These are phyloP conservation scores for Eurypyga helias DNA, from an alignment of 2,113 vertebrate species.

Conservation along the genomic window DNA sequence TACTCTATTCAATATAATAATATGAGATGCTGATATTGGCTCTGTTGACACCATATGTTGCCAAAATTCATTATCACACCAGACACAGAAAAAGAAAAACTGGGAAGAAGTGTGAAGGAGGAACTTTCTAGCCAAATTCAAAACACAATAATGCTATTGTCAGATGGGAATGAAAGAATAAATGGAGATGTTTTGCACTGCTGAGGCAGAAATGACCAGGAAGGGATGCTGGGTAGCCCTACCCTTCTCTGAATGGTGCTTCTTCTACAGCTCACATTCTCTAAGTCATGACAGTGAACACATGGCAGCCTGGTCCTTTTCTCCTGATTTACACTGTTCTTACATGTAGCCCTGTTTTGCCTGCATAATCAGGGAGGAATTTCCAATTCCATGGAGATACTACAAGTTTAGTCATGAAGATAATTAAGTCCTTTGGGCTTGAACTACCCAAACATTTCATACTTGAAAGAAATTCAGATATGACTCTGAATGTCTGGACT, in stretches of 20 bases:
- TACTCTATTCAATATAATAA: neutral
- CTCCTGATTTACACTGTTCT: constrained; percentile 37
- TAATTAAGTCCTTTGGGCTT: constrained; percentile 68
- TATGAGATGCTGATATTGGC: constrained; percentile 15
- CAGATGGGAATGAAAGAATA: neutral
- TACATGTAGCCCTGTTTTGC: constrained; percentile 43
- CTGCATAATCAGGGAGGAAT: constrained; percentile 50
- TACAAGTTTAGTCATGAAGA: constrained; percentile 67
- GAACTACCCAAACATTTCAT: constrained; percentile 57
- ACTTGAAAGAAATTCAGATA: constrained; percentile 68
- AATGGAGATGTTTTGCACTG: neutral
- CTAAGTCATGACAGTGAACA: neutral
- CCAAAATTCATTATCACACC: constrained; percentile 10
- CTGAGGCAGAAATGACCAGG: neutral
- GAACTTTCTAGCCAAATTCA: constrained; percentile 14
- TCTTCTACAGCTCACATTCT: neutral
- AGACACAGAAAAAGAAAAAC: neutral
- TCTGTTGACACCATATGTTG: neutral
- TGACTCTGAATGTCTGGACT: constrained; percentile 42
- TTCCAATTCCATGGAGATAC: constrained; percentile 50
- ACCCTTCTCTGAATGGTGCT: neutral
- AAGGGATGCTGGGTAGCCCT: neutral
- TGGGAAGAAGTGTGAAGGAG: neutral
- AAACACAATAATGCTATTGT: neutral
- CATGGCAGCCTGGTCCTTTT: neutral